Conservation (phyloP, 2,113 vertebrate genomes). For the Notarius lentiginosus region DNA sequence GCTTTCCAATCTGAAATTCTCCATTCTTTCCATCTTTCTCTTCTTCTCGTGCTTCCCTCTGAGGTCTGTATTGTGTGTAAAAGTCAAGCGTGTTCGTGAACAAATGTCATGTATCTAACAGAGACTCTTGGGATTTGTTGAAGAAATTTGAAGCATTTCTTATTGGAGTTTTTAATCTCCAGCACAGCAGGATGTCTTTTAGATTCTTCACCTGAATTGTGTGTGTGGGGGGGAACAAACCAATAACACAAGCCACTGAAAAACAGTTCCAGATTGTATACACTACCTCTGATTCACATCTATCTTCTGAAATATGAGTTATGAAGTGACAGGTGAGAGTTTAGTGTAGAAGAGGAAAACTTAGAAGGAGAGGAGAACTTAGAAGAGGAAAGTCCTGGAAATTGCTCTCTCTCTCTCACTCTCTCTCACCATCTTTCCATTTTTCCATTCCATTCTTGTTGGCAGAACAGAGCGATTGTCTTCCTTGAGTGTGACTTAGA, state of each 20-base stretch:
- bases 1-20: neutral
- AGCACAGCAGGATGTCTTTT: neutral
- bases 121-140: neutral
- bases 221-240: too few relatives aligned
- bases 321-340: neutral
- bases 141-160: neutral
- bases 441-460: neutral
- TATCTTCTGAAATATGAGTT: neutral
- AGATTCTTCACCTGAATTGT: neutral
- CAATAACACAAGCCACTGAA: neutral
- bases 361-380: too few relatives aligned
- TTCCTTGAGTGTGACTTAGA: constrained; percentile 41
- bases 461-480: constrained; percentile 13
- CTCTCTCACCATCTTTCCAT: neutral
- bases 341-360: neutral
- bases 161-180: neutral
- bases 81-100: neutral
- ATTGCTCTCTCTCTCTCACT: neutral
- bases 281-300: neutral
- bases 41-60: too few relatives aligned
- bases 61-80: too few relatives aligned
- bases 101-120: too few relatives aligned
- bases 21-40: too few relatives aligned
- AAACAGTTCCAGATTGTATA: neutral
- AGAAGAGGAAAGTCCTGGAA: neutral